Evolutionary conservation across 1,140 invertebrate species (phyloP), one percentile per base, ranked within the genome.

Genomic region (Sinonovacula constricta): DNA sequence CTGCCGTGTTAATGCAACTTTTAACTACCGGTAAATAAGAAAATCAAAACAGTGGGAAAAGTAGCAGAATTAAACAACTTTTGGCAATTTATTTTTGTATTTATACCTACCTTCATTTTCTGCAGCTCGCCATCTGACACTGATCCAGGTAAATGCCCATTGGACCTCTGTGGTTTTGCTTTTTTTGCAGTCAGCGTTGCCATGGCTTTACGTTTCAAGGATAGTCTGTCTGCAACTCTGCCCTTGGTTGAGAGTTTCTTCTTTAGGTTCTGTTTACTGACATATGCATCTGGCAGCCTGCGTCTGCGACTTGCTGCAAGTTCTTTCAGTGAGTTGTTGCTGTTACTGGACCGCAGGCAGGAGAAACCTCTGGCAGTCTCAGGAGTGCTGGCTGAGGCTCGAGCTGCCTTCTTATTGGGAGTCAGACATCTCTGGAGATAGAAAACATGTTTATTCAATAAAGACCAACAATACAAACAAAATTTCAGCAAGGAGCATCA

Each of bases 361-460:
- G 84, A 84, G 34, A 88, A 83, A 22, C 88, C 88, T 53, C 88
- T 72, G 7, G 86, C 86, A 10, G 87, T 88, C 65, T 89, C 88
- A 62, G 87, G 88, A 0, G 88, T 89, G 56, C 88, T 85, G 14
- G 88, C 88, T 75, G 86, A 85, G n/a, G 88, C 88, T 34, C 88
- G 57, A 2, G 88, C 88, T 31, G 88, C 88, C 36, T 87, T 87
- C 34, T 81, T 83, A 31, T 36, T 85, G 2, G 88, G 83, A 14
- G 83, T 84, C 28, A 78, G 80, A 5, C 67, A 66, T 24, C 60
- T 76, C 81, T 83, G 22, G 24, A 76, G 60, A 49, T 53, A 33
- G 28, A 51, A 45, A 45, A n/a, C n/a, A n/a, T n/a, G n/a, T n/a
- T n/a, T n/a, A n/a, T n/a, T n/a, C n/a, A n/a, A n/a, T n/a, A n/a